These are phyloP conservation scores for Opisthocomus hoazin DNA, from an alignment of 2,113 vertebrate species.

Conservation along the genomic window DNA sequence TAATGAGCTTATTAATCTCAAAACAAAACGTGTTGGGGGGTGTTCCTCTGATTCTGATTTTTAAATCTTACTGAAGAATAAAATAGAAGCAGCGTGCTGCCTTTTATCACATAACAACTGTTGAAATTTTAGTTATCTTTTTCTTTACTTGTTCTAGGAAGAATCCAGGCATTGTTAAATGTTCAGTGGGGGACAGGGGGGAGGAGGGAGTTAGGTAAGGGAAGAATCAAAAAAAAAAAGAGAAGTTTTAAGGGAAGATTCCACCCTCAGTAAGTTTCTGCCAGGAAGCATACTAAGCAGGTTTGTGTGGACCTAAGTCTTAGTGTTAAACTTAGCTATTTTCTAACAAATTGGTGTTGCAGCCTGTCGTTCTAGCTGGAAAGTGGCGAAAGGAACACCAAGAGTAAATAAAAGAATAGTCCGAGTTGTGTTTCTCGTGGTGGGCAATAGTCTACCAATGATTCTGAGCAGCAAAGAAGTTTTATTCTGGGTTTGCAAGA, in stretches of 20 bases:
- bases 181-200: not conserved
- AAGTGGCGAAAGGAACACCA: not conserved
- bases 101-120: not conserved
- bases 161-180: not conserved
- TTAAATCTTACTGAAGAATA: not conserved
- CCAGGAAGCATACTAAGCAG: not conserved
- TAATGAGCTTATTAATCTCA: not conserved
- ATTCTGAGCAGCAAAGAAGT: not conserved
- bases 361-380: not conserved
- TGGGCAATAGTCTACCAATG: not conserved
- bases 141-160: not conserved
- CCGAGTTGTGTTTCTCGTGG: not conserved
- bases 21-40: not conserved
- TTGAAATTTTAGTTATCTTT: not conserved
- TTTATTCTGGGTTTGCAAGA: not conserved
- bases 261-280: not conserved
- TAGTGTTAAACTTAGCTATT: not conserved
- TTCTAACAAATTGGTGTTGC: not conserved
- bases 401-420: not conserved
- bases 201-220: too few species aligned
- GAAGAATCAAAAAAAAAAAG: not conserved
- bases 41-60: not conserved
- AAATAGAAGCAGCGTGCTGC: not conserved
- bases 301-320: not conserved
- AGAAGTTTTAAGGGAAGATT: not conserved